Evolutionary conservation across 2,797 vertebrate genomes (phyloP).

Genomic region (Cyprinodon diabolis): DNA sequence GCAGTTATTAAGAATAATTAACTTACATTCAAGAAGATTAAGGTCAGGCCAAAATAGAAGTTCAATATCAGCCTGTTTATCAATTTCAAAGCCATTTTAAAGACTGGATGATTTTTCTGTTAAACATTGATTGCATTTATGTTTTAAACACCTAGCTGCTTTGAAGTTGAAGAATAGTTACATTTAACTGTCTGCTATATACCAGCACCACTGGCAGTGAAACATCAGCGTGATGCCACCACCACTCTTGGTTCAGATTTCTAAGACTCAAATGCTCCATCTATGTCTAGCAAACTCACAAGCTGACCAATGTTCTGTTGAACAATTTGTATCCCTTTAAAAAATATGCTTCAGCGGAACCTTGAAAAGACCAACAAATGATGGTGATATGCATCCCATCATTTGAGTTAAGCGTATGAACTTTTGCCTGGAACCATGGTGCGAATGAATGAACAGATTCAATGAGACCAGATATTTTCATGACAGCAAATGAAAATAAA

Average conservation of each 20-base stretch:
- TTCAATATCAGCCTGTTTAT: background rate
- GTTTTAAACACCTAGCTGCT: background rate
- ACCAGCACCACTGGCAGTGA: background rate
- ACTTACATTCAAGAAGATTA: background rate
- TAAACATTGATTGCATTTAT: background rate
- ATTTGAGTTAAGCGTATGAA: background rate
- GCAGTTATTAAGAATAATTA: background rate
- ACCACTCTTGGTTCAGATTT: background rate
- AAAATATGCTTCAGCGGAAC: background rate
- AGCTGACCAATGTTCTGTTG: background rate
- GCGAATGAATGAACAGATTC: constrained; percentile 13
- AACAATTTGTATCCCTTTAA: background rate
- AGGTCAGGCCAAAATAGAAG: background rate
- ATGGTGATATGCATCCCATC: background rate
- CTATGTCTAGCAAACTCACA: background rate
- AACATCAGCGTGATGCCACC: background rate
- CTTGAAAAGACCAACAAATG: background rate
- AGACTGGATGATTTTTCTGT: background rate
- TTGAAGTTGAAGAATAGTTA: background rate
- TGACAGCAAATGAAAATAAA: background rate
- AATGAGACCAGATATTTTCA: constrained; percentile 1
- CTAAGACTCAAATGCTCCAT: background rate
- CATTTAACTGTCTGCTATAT: background rate
- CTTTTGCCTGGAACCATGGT: background rate
- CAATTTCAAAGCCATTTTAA: background rate